These are phyloP conservation scores for Camponotus vicinus DNA, from an alignment of 1,140 invertebrate species.

Conservation along the genomic window DNA sequence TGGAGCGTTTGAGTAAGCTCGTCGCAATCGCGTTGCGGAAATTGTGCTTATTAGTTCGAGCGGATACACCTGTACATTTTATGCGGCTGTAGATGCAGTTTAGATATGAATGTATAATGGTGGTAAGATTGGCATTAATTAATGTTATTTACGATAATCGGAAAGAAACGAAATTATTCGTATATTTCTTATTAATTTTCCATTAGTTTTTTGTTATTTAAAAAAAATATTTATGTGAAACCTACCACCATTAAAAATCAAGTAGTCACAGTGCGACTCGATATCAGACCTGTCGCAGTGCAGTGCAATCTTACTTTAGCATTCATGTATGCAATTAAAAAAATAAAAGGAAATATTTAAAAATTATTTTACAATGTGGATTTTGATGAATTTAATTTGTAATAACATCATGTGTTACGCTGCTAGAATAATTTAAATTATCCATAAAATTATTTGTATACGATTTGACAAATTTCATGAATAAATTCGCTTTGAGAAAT, in stretches of 20 bases:
- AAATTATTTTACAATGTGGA: not conserved
- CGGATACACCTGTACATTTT: slow-evolving; percentile 68
- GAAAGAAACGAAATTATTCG: not conserved
- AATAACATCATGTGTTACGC: not conserved
- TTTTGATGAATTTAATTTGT: not conserved
- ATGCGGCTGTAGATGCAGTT: slow-evolving; percentile 55
- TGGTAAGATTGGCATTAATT: slow-evolving; percentile 65
- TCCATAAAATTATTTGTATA: slow-evolving; percentile 14
- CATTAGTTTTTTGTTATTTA: not conserved
- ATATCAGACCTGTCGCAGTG: slow-evolving; percentile 31
- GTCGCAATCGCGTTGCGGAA: slow-evolving; percentile 34
- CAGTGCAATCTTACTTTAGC: not conserved
- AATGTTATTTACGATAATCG: not conserved
- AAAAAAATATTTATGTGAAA: slow-evolving; percentile 21
- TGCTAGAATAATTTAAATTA: slow-evolving; percentile 7
- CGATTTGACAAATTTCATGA: not conserved
- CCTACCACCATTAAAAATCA: slow-evolving; percentile 40
- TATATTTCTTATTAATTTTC: slow-evolving; percentile 29
- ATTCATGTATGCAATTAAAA: not conserved
- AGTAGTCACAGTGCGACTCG: slow-evolving; percentile 26
- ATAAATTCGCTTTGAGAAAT: not conserved
- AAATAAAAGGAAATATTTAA: slow-evolving; percentile 1
- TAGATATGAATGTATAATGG: slow-evolving; percentile 60
- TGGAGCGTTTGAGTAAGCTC: not conserved
- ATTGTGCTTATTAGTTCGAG: slow-evolving; percentile 74